Evolutionary conservation across 2,888 invertebrate species (phyloP), one percentile per base, ranked within the genome.

Genomic region (Drosophila testacea): DNA sequence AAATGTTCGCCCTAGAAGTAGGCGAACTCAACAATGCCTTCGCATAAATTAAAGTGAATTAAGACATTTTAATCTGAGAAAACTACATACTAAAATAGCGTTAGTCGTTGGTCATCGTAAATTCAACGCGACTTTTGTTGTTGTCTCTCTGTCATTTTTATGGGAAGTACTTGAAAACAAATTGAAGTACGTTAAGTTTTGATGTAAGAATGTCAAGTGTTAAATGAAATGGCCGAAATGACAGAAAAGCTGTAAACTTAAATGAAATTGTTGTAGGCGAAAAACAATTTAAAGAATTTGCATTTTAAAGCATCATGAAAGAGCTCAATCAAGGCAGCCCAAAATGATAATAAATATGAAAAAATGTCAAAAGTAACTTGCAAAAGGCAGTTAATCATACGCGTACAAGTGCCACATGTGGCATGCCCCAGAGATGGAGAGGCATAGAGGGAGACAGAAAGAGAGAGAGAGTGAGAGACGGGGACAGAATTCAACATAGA

Each of bases 321-420:
- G n/a, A 6, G 38, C 56, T 56, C 47, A 63, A 64, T 64, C 57
- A 57, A 39, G 11, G 32, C 50, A 30, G 30, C 27, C 39, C 34
- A 46, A 63, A n/a, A 39, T 27, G 22, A 39, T 39, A 65, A 68
- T 55, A 54, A 69, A 16, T 48, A 50, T 50, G 48, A 74, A 79
- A 72, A 81, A 79, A 81, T 83, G 81, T 81, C 77, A 81, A 69
- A 72, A 77, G 70, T 72, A 81, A 75, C 69, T 79, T 70, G 64
- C 69, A 51, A 72, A 78, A 71, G 74, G 79, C 86, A 83, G 81
- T 83, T 85, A 83, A 83, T 83, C 83, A 85, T 83, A 68, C 57
- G 61, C 63, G 54, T 63, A 36, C 44, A 48, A 41, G 67, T 60
- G 77, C 61, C 83, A 79, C 83, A 83, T 74, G 79, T 83, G 86